These are phyloP conservation scores for Lacerta bilineata DNA, from an alignment of 2,797 vertebrate genomes.

Conservation along the genomic window DNA sequence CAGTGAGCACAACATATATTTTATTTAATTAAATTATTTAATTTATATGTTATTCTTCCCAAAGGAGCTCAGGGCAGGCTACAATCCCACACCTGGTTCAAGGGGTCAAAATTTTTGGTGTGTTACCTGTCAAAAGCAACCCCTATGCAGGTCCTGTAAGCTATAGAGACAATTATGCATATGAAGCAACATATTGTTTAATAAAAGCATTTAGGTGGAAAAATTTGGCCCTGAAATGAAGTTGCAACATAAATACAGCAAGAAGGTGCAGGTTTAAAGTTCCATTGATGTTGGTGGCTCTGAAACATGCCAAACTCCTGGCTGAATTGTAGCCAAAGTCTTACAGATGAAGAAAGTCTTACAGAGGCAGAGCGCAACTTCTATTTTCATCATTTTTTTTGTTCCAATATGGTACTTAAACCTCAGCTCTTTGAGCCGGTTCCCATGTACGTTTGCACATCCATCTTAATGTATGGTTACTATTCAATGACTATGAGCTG, in stretches of 20 bases:
- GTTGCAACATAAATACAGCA: not conserved
- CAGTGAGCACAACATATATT: too few relatives aligned
- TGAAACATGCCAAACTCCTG: not conserved
- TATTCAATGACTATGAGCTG: not conserved
- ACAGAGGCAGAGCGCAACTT: not conserved
- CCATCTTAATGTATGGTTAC: not conserved
- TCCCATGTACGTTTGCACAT: not conserved
- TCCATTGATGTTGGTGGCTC: not conserved
- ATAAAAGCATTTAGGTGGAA: not conserved
- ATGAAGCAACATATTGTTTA: constrained; percentile 37
- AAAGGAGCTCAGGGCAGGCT: not conserved
- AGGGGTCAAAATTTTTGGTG: not conserved
- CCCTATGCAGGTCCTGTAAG: not conserved
- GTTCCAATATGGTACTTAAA: not conserved
- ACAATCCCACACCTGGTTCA: not conserved
- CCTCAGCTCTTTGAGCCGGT: constrained; percentile 2
- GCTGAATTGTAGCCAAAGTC: not conserved
- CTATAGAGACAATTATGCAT: not conserved
- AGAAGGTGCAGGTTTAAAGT: constrained; percentile 26
- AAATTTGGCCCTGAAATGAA: not conserved
- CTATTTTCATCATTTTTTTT: not conserved
- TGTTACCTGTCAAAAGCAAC: too few relatives aligned
- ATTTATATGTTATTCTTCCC: too few relatives aligned
- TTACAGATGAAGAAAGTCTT: not conserved
- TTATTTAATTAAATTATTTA: too few relatives aligned